Evolutionary conservation across 2,113 vertebrate species (phyloP).

Genomic region (Turdus rufiventris): DNA sequence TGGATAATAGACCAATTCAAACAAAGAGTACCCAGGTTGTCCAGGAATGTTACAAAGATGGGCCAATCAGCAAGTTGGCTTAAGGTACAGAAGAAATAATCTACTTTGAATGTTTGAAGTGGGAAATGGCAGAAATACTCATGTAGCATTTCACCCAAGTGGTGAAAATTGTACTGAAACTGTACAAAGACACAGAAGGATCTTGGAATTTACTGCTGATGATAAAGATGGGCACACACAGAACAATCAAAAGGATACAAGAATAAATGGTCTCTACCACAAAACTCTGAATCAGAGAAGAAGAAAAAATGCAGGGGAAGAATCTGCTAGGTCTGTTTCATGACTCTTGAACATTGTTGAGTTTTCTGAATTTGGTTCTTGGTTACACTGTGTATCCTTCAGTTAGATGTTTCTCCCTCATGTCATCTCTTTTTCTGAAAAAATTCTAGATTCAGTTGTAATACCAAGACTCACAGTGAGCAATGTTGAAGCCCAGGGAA

Average conservation of each 20-base stretch:
- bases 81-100: not conserved
- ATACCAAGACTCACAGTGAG: not conserved
- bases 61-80: not conserved
- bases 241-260: not conserved
- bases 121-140: not conserved
- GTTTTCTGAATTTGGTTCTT: not conserved
- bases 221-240: not conserved
- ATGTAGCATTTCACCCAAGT: not conserved
- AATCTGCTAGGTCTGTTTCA: not conserved
- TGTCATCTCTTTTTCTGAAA: not conserved
- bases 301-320: not conserved
- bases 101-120: not conserved
- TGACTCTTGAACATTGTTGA: rapidly evolving
- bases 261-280: not conserved
- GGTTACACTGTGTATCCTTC: not conserved
- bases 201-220: not conserved
- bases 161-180: not conserved
- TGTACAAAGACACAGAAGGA: not conserved
- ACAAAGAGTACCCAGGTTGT: not conserved
- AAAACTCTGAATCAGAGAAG: not conserved
- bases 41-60: not conserved
- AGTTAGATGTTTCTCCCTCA: not conserved
- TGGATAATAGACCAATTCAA: not conserved
- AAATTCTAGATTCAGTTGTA: not conserved
- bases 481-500: not conserved